Evolutionary conservation across 2,797 vertebrate genomes (phyloP).

Genomic region (Cirrhinus molitorella): DNA sequence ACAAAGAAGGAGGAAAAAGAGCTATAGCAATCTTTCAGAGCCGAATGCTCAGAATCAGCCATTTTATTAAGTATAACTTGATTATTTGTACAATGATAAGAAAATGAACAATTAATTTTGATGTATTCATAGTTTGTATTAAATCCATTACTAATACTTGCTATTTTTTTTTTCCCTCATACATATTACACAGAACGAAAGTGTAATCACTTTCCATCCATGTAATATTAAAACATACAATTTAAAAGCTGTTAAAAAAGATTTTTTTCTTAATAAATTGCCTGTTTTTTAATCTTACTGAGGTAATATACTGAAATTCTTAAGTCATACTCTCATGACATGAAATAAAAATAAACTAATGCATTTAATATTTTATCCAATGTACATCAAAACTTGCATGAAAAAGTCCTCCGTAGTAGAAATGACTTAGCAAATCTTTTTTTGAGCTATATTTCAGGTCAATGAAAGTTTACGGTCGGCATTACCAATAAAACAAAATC

Average conservation of each 20-base stretch:
- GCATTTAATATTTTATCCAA: background rate
- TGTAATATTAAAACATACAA: no score
- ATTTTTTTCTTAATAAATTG: no score
- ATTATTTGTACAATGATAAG: background rate
- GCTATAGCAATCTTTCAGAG: background rate
- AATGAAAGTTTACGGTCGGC: background rate
- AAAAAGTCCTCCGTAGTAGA: background rate
- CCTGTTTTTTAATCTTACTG: no score
- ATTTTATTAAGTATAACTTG: background rate
- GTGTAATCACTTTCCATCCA: no score
- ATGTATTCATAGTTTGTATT: no score
- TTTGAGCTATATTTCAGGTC: background rate
- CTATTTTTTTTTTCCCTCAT: no score
- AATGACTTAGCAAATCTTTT: background rate
- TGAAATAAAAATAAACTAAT: background rate
- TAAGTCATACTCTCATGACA: background rate
- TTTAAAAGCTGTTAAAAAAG: no score
- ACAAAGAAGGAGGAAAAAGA: background rate
- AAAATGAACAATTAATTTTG: no score
- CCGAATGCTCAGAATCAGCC: background rate
- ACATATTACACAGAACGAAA: no score
- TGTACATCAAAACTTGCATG: background rate
- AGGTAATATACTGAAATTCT: background rate
- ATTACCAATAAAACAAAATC: background rate
- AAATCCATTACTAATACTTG: background rate